Base-by-base conservation (phyloP, 2,113 vertebrate species). In the Oncorhynchus tshawytscha region DNA sequence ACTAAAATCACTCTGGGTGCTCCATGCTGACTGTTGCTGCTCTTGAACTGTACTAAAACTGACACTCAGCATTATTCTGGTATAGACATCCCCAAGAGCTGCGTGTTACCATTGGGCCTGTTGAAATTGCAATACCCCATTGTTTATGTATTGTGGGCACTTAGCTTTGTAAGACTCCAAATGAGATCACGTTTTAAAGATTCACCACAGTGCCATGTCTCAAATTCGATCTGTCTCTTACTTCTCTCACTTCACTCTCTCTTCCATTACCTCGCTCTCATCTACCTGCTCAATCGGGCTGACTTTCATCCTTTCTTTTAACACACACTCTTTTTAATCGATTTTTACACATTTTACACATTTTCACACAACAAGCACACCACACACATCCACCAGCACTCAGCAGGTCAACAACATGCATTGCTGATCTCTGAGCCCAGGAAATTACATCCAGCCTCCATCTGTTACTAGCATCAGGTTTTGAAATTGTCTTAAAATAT, bases 1-100 rank as follows among this genome's bases (percentile, higher is more conserved):
- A 74, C 71, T 69, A 75, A 81, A 82, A 71, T 49, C 70, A 27
- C 39, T 11, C 9, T 75, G 67, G 45, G 60, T 70, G 60, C 57
- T 54, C 51, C 16, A 18, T 18, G 51, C 51, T 54, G 51, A 54
- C 51, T 54, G 18, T 54, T 15, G 51, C 51, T 59, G 60, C 73
- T 70, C 39, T 54, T 76, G 29, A 70, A 67, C 67, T 62, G 20
- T 22, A 62, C n/a, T 54, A 54, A 54, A 54, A 18, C 51, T 54
- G 51, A 54, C 16, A 54, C 51, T 54, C 51, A 54, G 51, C 51
- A 54, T 54, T 54, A n/a, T 62, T n/a, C 59, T 22, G 59, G 20
- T 24, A 22, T n/a, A 62, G 59, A 62, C 59, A 18, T 45, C 39
- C 59, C 6, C 22, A 9, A 62, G 59, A 24, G 59, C 5, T 62